Base-by-base conservation (phyloP, 2,888 invertebrate genomes). In the Ormyrus thymus region DNA sequence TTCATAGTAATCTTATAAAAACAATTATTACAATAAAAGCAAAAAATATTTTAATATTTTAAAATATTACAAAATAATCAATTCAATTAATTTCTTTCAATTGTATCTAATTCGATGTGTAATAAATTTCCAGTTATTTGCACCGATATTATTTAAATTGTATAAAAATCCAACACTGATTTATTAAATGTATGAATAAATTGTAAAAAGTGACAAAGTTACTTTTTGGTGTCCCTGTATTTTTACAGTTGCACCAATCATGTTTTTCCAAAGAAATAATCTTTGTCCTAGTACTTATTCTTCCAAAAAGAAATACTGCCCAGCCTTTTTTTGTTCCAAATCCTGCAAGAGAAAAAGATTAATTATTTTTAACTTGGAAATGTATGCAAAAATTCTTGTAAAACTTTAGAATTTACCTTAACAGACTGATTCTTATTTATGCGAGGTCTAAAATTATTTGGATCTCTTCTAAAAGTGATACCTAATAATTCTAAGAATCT, bases 221-320 rank as follows among this genome's bases (percentile, higher is more conserved):
- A 48, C 59, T 69, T 79, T 64, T 10, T n/a, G n/a, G n/a, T 29
- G 43, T 61, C 48, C 59, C 10, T 13, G 15, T 66, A 58, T 51
- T 64, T 62, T 11, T 51, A 73, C 62, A 72, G 51, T 51, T 79
- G 46, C 69, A 69, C 58, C 15, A 13, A 29, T n/a, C 15, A 62
- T 13, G 11, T 43, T 69, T n/a, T 73, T 72, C 13, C 46, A 59
- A 58, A 51, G 46, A 70, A 51, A 43, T 71, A 58, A 46, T 10
- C 45, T 56, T 43, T 15, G n/a, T n/a, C 8, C 8, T 29, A 29
- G 29, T 29, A 6, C 53, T 64, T 78, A 78, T 68, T 98, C 98
- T 91, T 99, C 99, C 89, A 99, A 92, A 93, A 99, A 99, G 94
- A 99, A 99, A 91, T 96, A 99, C 92, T 99, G 98, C 79, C 99